Base-by-base conservation (phyloP, 2,797 vertebrate species). In the Cuniculus paca region DNA sequence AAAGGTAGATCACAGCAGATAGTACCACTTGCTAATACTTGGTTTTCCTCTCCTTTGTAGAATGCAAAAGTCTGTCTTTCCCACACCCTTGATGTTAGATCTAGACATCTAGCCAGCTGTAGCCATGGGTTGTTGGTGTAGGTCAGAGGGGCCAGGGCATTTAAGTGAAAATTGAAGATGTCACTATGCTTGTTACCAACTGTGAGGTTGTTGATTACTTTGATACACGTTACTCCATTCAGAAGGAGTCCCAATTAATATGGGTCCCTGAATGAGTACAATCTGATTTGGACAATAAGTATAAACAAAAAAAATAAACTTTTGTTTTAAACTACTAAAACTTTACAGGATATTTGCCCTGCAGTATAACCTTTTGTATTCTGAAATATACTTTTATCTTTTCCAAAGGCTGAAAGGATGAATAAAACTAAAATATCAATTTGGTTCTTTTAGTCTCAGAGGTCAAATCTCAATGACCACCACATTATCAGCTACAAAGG, bases 341-440 rank as follows among this genome's bases (percentile, higher is more conserved):
- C 85, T 88, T 42, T 65, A n/a, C 11, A 42, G 28, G 28, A 39
- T 83, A 34, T 48, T 88, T 78, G 1, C 48, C 81, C 11, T 39
- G 56, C 16, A 34, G 39, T 9, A 74, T 79, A 72, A 72, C 6
- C 22, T 88, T 63, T 72, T 54, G n/a, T n/a, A n/a, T n/a, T 83
- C 45, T 61, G 58, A 92, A 81, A n/a, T 42, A 81, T 61, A 91
- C 0, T 7, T 11, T 54, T 84, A 42, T 2, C 9, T 75, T 94
- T 94, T 48, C 42, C 45, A 89, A 85, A 68, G 34, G 50, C 36
- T 81, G 56, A 80, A 94, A 88, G 42, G 80, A 85, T 63, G 60
- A 22, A 2, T 45, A 36, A 28, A 68, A 61, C 7, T n/a, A 68
- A 68, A 54, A 88, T 39, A 80, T 48, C 70, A 39, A 39, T 77